These are phyloP conservation scores for Aplocera efformata DNA, from an alignment of 2,888 invertebrate genomes.

Conservation along the genomic window DNA sequence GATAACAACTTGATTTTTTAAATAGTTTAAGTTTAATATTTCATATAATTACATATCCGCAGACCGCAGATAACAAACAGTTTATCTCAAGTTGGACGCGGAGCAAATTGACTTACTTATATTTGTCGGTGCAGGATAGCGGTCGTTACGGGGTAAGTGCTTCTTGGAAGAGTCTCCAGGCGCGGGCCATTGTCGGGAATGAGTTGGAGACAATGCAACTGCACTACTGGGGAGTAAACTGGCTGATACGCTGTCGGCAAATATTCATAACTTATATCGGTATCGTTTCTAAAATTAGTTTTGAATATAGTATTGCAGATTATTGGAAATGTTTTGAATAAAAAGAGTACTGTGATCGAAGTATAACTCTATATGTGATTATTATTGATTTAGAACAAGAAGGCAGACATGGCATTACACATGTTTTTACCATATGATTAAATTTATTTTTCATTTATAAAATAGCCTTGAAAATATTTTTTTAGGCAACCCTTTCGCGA, in stretches of 20 bases:
- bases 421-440: too few species aligned
- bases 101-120: constrained; percentile 40
- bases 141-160: constrained; percentile 43
- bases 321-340: too few species aligned
- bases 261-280: constrained; percentile 23
- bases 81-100: constrained; percentile 32
- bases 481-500: too few species aligned
- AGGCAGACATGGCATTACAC: too few species aligned
- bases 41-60: constrained; percentile 14
- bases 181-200: constrained; percentile 48
- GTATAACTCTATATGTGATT: too few species aligned
- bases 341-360: too few species aligned
- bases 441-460: too few species aligned
- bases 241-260: constrained; percentile 27
- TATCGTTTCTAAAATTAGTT: constrained; percentile 12
- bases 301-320: neutral
- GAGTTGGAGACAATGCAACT: constrained; percentile 45
- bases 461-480: too few species aligned
- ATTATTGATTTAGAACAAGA: too few species aligned
- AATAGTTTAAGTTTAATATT: too few species aligned
- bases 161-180: constrained; percentile 42
- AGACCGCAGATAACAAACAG: constrained; percentile 24
- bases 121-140: constrained; percentile 40
- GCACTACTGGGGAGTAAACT: constrained; percentile 41
- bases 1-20: too few species aligned